Evolutionary conservation across 2,888 invertebrate genomes (phyloP).

Genomic region (Epirrita christyi): DNA sequence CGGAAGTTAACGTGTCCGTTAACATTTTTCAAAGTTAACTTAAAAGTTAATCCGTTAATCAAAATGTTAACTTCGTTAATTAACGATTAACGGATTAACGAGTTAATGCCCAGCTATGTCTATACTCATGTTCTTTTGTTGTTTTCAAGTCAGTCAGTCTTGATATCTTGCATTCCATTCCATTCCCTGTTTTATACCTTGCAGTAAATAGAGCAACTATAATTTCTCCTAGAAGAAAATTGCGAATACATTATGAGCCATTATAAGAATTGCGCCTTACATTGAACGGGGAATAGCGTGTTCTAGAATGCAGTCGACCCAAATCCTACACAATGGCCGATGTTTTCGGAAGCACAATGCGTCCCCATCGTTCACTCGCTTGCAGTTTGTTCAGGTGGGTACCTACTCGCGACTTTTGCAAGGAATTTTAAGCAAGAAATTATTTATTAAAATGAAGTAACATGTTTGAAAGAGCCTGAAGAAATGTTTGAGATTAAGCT

Average conservation of each 20-base stretch:
- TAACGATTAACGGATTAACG: no score
- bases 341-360: slow-evolving; percentile 72
- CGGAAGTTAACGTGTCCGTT: no score
- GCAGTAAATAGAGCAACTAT: slow-evolving; percentile 15
- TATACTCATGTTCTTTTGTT: no score
- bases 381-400: slow-evolving; percentile 67
- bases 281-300: slow-evolving; percentile 46
- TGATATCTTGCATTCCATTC: no score
- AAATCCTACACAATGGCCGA: slow-evolving; percentile 67
- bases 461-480: neutral
- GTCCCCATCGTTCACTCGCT: slow-evolving; percentile 58
- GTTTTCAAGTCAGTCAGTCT: no score
- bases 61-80: no score
- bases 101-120: no score
- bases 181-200: no score
- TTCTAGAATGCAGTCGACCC: slow-evolving; percentile 67
- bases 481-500: neutral
- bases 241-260: slow-evolving; percentile 37
- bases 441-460: slow-evolving; percentile 43
- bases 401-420: slow-evolving; percentile 55
- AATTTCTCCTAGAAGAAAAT: slow-evolving; percentile 21
- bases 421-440: slow-evolving; percentile 39
- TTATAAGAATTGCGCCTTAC: slow-evolving; percentile 43
- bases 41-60: no score
- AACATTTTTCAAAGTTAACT: no score